Conservation (phyloP, 1,140 invertebrate species). For the Caerostris extrusa region DNA sequence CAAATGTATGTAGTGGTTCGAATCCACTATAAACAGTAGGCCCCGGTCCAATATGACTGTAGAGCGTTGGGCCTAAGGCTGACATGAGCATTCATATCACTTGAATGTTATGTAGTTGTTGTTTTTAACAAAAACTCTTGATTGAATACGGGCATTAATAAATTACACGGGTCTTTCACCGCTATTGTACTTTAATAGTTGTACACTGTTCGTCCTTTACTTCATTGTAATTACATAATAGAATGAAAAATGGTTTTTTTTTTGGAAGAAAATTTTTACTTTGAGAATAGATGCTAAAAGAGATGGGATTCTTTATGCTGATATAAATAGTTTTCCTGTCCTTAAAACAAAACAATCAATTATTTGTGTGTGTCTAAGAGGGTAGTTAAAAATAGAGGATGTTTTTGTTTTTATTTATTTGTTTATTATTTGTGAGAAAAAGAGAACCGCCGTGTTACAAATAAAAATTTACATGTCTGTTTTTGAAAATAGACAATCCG, state of each 20-base stretch:
- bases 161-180: no score
- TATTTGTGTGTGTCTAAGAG: background rate
- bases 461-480: background rate
- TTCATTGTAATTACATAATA: no score
- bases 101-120: background rate
- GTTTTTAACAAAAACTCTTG: no score
- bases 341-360: background rate
- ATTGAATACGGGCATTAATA: no score
- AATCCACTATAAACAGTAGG: no score
- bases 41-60: no score
- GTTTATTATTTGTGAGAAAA: background rate
- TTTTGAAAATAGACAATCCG: background rate
- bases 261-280: no score
- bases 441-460: background rate
- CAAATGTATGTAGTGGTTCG: no score
- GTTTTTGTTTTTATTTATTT: background rate
- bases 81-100: background rate
- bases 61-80: no score
- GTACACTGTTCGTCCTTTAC: no score
- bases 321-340: background rate
- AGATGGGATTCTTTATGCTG: background rate
- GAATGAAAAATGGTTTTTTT: no score
- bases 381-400: slow-evolving; percentile 1
- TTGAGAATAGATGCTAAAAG: background rate
- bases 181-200: no score